Base-by-base conservation (phyloP, 2,113 vertebrate species). In the Sander vitreus region DNA sequence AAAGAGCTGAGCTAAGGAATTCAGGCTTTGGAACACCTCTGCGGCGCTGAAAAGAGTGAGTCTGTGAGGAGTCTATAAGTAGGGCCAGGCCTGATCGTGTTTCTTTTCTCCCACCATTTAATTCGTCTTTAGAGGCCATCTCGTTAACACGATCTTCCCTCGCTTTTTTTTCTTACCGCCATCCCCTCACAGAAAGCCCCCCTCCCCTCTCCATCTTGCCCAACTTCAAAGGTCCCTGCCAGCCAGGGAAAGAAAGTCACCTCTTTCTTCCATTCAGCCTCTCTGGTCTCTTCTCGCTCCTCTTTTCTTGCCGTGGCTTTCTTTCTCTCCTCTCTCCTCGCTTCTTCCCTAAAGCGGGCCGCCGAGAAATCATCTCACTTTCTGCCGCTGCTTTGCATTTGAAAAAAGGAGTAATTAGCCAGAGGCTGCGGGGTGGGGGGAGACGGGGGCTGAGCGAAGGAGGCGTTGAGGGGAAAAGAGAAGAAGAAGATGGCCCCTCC, bases 61-160 rank as follows among this genome's bases (percentile, higher is more conserved):
- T 90, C 90, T 91, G 89, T 94, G 94, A 94, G 94, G 92, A 93
- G 92, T 90, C 94, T 93, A 85, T 93, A 93, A 95, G 95, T 94
- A 95, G 93, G 92, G 92, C 92, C 91, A 65, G 91, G 92, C 91
- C 91, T 88, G 90, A 94, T 93, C 93, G 86, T 90, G 91, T 94
- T 95, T 93, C 94, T 91, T 94, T 95, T 95, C 94, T 95, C 92
- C 90, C 90, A 92, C 92, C 91, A 90, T 95, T 95, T 95, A 95
- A 95, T 95, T 95, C 93, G 86, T 94, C 94, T 95, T 95, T 93
- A 95, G 93, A 95, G 94, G 93, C 93, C 92, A 92, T 92, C 95
- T 95, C 93, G 94, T 96, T 96, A 96, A 95, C 94, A 95, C 93
- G 89, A 95, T 95, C 94, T 94, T 92, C 91, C 92, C 92, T 93